Conservation (phyloP, 2,113 vertebrate genomes). For the Tursiops truncatus region DNA sequence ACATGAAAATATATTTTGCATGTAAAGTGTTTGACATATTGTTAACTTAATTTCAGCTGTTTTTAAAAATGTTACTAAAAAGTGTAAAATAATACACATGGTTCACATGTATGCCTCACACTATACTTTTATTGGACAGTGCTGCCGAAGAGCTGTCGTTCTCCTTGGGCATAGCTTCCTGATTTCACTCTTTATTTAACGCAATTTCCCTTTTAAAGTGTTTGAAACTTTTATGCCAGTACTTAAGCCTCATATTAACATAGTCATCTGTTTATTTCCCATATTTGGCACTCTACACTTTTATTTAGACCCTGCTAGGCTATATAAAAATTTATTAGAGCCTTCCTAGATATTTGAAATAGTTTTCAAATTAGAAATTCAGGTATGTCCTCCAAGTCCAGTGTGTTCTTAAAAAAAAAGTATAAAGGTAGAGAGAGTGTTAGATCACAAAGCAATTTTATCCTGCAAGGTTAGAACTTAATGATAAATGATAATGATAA, state of each 20-base stretch:
- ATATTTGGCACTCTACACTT: background rate
- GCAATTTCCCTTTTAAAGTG: background rate
- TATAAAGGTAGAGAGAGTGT: background rate
- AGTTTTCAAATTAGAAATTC: constrained; percentile 30
- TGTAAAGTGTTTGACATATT: background rate
- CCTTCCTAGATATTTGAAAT: background rate
- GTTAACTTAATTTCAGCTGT: background rate
- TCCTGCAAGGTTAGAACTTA: background rate
- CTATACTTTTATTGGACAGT: background rate
- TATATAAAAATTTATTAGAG: background rate
- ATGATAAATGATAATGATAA: background rate
- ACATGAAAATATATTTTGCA: background rate
- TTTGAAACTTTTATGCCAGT: background rate
- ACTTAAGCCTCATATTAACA: background rate
- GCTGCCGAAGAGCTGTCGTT: background rate
- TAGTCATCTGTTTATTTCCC: background rate
- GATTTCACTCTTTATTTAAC: background rate
- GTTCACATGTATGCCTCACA: background rate
- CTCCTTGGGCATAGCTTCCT: background rate
- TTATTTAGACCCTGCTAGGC: background rate
- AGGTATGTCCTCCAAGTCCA: background rate
- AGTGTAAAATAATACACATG: background rate
- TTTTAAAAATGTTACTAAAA: background rate
- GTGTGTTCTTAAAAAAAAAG: background rate
- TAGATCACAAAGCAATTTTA: background rate